Percentiles rank a stretch among this genome's conserved stretches.
phyloP scores from a whole-genome alignment of 2,888 invertebrate genomes.

The Acleris literana region DNA sequence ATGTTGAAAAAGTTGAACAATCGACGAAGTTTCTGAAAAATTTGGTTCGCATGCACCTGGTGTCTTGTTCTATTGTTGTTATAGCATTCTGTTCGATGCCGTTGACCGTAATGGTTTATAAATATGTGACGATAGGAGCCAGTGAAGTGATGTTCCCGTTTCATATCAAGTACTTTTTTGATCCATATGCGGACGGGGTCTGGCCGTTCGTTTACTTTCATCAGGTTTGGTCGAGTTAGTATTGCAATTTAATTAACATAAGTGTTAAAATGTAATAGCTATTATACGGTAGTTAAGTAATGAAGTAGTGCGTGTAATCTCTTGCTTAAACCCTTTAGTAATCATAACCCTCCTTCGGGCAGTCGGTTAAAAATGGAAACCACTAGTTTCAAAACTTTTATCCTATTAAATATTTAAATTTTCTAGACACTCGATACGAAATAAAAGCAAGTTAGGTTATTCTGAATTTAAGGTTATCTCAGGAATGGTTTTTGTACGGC shows the following conservation, averaged over 20 bases:
- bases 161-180: slow-evolving; percentile 58
- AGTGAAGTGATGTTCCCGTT: slow-evolving; percentile 56
- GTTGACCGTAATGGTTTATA: slow-evolving; percentile 50
- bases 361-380: too few relatives aligned
- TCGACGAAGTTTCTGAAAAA: slow-evolving; percentile 48
- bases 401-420: too few relatives aligned
- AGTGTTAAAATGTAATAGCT: slow-evolving; percentile 42
- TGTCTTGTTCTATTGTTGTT: slow-evolving; percentile 46
- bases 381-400: not conserved
- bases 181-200: slow-evolving; percentile 47
- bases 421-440: too few relatives aligned
- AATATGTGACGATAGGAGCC: slow-evolving; percentile 49
- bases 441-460: too few relatives aligned
- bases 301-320: too few relatives aligned
- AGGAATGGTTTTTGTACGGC: too few relatives aligned
- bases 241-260: slow-evolving; percentile 5
- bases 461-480: too few relatives aligned
- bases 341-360: too few relatives aligned
- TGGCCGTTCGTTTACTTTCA: slow-evolving; percentile 61
- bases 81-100: slow-evolving; percentile 55
- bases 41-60: slow-evolving; percentile 46
- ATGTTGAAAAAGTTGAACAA: slow-evolving; percentile 39
- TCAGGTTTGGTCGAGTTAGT: slow-evolving; percentile 59
- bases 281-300: too few relatives aligned
- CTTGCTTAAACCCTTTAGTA: not conserved